Conservation (phyloP, 2,888 invertebrate genomes). For the Chrysina gloriosa region DNA sequence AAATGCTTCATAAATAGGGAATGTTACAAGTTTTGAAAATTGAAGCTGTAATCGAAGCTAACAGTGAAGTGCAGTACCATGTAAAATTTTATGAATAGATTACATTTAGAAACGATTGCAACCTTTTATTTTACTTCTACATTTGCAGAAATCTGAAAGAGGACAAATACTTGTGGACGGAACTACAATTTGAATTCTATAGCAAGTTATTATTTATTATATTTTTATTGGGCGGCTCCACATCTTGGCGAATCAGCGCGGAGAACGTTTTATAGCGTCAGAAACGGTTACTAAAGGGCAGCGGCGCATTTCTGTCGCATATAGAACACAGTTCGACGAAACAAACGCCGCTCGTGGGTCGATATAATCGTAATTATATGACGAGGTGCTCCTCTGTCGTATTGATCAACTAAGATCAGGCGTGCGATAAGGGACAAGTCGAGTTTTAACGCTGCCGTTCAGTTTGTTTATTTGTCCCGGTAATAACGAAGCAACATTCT, state of each 20-base stretch:
- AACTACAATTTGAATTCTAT: background rate
- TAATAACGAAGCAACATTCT: conserved; percentile 24
- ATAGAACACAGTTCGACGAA: conserved; percentile 29
- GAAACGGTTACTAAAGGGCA: background rate
- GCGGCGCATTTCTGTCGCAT: conserved; percentile 24
- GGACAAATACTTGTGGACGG: too few relatives aligned
- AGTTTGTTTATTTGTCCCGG: conserved; percentile 29
- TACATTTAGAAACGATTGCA: too few relatives aligned
- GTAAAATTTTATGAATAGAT: too few relatives aligned
- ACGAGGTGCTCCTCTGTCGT: conserved; percentile 31
- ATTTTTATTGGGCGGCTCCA: background rate
- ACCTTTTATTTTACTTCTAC: too few relatives aligned
- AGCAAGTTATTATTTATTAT: too few relatives aligned
- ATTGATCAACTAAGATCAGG: conserved; percentile 36
- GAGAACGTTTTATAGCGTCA: background rate
- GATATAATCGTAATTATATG: conserved; percentile 37
- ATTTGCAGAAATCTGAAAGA: too few relatives aligned
- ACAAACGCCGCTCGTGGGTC: conserved; percentile 23
- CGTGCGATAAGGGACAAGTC: conserved; percentile 34
- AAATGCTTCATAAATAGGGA: too few relatives aligned
- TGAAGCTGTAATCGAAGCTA: too few relatives aligned
- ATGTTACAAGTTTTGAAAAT: too few relatives aligned
- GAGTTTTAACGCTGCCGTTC: conserved; percentile 33
- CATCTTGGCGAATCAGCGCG: background rate
- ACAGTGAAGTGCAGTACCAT: too few relatives aligned